A percentile compares a stretch with the other conserved stretches of the same genome.
phyloP scores from a whole-genome alignment of 2,888 invertebrate genomes.

The Girardia tigrina region DNA sequence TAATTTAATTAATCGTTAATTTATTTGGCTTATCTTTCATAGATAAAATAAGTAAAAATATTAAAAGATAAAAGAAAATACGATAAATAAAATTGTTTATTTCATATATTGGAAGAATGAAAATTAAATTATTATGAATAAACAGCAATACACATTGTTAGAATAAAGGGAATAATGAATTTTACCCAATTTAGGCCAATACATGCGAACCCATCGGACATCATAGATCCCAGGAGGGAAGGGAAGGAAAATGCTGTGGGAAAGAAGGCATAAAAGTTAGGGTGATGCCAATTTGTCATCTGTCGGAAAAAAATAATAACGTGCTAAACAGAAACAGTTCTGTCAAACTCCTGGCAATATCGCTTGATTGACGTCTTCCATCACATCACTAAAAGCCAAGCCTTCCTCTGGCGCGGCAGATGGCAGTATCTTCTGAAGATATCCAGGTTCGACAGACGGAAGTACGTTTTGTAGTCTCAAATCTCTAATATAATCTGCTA shows the following conservation, averaged over 20 bases:
- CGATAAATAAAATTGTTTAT: too few relatives aligned
- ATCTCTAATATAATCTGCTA: not conserved
- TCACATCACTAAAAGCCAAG: not conserved
- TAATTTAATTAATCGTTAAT: too few relatives aligned
- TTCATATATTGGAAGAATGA: too few relatives aligned
- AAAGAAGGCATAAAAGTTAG: conserved; percentile 73
- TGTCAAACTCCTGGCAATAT: conserved; percentile 51
- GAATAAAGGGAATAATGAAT: not conserved
- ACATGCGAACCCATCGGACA: conserved; percentile 64
- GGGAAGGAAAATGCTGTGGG: conserved; percentile 64
- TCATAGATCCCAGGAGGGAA: conserved; percentile 65
- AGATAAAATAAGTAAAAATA: too few relatives aligned
- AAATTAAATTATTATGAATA: too few relatives aligned
- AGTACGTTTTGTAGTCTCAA: not conserved
- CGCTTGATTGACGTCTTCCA: not conserved
- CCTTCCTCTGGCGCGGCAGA: not conserved
- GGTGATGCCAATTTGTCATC: conserved; percentile 72
- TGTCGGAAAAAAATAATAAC: not conserved
- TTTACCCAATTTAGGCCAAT: conserved; percentile 70
- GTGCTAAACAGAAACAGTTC: not conserved
- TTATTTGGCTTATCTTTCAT: too few relatives aligned
- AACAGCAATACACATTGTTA: too few relatives aligned
- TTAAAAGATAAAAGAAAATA: too few relatives aligned
- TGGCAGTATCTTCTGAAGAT: not conserved
- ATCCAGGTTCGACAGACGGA: conserved; percentile 18